Evolutionary conservation across 2,113 vertebrate genomes (phyloP).

Genomic region (Crotophaga sulcirostris): DNA sequence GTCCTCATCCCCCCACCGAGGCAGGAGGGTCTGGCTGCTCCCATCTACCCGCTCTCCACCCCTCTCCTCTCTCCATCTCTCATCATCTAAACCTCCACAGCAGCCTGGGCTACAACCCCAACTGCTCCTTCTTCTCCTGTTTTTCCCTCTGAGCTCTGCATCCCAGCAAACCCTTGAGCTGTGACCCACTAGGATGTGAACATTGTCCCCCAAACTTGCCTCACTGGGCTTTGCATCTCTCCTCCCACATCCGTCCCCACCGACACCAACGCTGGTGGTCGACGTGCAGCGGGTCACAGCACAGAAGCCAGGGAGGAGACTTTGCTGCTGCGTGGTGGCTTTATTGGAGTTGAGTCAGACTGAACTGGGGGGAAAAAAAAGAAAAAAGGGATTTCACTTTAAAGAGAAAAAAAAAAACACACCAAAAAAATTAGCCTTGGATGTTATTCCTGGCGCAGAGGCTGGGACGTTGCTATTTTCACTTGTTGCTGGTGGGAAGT

Average conservation of each 20-base stretch:
- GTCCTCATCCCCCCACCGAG: rapidly evolving
- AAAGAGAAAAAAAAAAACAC: not conserved
- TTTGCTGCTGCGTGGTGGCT: rapidly evolving
- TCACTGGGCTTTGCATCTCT: rapidly evolving
- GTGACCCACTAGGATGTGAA: rapidly evolving
- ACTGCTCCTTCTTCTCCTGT: not conserved
- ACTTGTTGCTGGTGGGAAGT: not conserved
- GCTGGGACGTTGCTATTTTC: not conserved
- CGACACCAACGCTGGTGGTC: rapidly evolving
- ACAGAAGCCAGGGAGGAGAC: not conserved
- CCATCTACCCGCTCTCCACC: not conserved
- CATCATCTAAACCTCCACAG: not conserved
- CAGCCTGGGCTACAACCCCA: not conserved
- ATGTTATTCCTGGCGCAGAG: not conserved
- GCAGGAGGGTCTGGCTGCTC: not conserved
- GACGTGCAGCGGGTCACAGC: not conserved
- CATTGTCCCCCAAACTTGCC: rapidly evolving
- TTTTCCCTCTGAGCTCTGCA: not conserved
- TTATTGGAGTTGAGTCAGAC: not conserved
- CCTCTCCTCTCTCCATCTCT: not conserved
- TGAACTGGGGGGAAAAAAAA: not conserved
- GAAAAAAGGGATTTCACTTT: not conserved
- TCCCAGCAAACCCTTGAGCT: rapidly evolving
- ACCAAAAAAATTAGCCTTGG: not conserved
- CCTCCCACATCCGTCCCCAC: rapidly evolving